These are phyloP conservation scores for Dolichomitus sp. DNA, from an alignment of 2,888 invertebrate species.

Conservation along the genomic window DNA sequence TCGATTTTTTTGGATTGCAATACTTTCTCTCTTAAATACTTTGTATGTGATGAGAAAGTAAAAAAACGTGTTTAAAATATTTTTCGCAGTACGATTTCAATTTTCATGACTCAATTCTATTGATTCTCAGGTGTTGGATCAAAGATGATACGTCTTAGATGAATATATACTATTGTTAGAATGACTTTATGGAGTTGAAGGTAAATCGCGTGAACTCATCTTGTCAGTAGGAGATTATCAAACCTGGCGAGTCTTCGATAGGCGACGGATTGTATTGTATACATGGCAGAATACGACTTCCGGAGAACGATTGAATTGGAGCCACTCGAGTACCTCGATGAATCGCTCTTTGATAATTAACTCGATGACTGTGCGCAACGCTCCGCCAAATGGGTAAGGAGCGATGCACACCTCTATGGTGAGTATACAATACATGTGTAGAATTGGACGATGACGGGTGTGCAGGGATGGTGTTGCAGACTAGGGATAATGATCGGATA, in stretches of 20 bases:
- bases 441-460: background rate
- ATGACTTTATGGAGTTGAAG: background rate
- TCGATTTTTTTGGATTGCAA: too few species aligned
- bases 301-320: constrained; percentile 65
- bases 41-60: too few species aligned
- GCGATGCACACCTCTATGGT: constrained; percentile 5
- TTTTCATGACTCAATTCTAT: background rate
- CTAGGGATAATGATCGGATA: constrained; percentile 13
- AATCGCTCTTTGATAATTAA: constrained; percentile 68
- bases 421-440: background rate
- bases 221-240: background rate
- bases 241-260: background rate
- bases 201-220: constrained; percentile 17
- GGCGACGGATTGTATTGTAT: background rate
- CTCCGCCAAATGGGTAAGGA: constrained; percentile 51
- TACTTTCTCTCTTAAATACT: too few species aligned
- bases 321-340: constrained; percentile 58
- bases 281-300: constrained; percentile 49
- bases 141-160: background rate
- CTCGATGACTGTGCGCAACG: constrained; percentile 65
- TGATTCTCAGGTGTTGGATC: too few species aligned
- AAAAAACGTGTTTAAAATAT: background rate
- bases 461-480: constrained; percentile 2
- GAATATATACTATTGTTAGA: background rate
- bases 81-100: background rate